Evolutionary conservation across 2,888 invertebrate species (phyloP), one percentile per base, ranked within the genome.

Genomic region (Cancer borealis): DNA sequence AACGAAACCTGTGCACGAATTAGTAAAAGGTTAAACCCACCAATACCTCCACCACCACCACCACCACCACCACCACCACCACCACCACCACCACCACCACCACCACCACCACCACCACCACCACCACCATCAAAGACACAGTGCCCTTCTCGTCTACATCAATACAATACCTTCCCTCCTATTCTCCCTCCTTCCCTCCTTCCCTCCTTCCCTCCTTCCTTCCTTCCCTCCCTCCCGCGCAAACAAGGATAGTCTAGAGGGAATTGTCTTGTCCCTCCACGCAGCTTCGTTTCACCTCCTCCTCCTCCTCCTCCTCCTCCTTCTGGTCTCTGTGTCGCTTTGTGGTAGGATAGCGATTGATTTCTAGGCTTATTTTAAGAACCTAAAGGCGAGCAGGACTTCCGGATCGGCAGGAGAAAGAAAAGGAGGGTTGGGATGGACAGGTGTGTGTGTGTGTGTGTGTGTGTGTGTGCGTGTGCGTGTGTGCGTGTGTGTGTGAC

Each of bases 291-390:
- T 66, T 21, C 17, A 17, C n/a, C 66, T 21, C n/a, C 66, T 66
- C 66, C 66, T 66, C 66, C n/a, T 47, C 47, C 12, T 46, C 54
- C 10, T 47, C 89, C n/a, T 26, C 89, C 17, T 8, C 30, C 21
- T 30, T 10, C 14, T 39, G n/a, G n/a, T 66, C 45, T n/a, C 39
- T 4, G 3, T n/a, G 14, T 47, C 26, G n/a, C 66, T 45, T 54
- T 49, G 49, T 46, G 49, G 87, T 17, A 79, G 84, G 91, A 91
- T 45, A 73, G 39, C 91, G 73, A 91, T 91, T 91, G 91, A 91
- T 91, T 91, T 91, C 91, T 30, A 45, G 73, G 91, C 54, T 73
- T 91, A 91, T 91, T 91, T 91, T 91, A 73, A 91, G 91, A 91
- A 73, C 91, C 73, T 91, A 91, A 91, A 91, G 91, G 54, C n/a